These are phyloP conservation scores for Oscheius sp. DNA, from an alignment of 2,888 invertebrate species.

Conservation along the genomic window DNA sequence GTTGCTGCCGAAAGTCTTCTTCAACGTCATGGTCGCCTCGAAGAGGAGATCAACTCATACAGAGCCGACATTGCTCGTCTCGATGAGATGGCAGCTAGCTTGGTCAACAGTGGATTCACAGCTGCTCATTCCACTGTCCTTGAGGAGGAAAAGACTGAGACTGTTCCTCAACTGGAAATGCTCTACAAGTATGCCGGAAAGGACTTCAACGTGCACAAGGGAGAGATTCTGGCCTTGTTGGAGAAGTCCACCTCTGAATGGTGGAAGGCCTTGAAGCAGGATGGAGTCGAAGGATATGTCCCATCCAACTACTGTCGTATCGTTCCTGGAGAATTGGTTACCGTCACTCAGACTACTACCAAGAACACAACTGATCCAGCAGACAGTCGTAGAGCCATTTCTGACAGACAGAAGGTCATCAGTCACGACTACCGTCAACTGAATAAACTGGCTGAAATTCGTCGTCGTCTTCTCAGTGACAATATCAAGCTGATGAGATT, in stretches of 20 bases:
- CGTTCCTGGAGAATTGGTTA: conserved; percentile 83
- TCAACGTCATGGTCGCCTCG: conserved; percentile 75
- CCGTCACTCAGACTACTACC: conserved; percentile 55
- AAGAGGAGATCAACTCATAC: conserved; percentile 71
- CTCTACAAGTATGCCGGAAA: conserved; percentile 62
- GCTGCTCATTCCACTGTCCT: conserved; percentile 51
- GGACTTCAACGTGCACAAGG: conserved; percentile 92
- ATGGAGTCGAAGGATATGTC: conserved; percentile 93
- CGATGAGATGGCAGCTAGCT: conserved; percentile 73
- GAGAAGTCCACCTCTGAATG: conserved; percentile 87
- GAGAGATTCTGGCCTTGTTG: conserved; percentile 90
- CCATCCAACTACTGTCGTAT: conserved; percentile 87
- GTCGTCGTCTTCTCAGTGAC: conserved; percentile 88
- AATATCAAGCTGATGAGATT: conserved; percentile 86
- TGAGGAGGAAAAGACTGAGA: conserved; percentile 37
- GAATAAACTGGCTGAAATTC: conserved; percentile 81
- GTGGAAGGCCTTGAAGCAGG: conserved; percentile 91
- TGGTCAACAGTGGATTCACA: conserved; percentile 70
- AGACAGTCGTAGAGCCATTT: conserved; percentile 56
- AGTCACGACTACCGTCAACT: conserved; percentile 75
- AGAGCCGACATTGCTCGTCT: conserved; percentile 64
- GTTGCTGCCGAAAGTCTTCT: conserved; percentile 65
- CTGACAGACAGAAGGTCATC: conserved; percentile 68
- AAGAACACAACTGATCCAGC: conserved; percentile 45
- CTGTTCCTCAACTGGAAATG: conserved; percentile 65